Conservation (phyloP, 2,888 invertebrate species). For the Drosophila villosipedis region DNA sequence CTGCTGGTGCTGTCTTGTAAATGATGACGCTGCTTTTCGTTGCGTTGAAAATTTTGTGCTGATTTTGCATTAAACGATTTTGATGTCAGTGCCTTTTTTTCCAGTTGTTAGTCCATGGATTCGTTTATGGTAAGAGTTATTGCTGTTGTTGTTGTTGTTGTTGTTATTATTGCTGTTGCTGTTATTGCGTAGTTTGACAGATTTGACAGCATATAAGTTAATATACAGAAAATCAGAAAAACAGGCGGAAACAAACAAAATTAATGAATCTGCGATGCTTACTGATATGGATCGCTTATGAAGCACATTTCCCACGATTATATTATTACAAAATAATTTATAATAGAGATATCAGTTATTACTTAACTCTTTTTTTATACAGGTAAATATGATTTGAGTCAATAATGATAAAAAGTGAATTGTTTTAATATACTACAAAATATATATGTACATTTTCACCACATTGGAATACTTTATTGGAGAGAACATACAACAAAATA, state of each 20-base stretch:
- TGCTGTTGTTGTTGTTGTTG: constrained; percentile 16
- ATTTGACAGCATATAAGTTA: constrained; percentile 69
- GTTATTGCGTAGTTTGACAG: constrained; percentile 76
- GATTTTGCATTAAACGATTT: constrained; percentile 72
- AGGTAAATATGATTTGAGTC: background rate
- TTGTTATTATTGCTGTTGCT: constrained; percentile 31
- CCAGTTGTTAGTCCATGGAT: constrained; percentile 27
- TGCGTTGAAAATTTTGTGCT: constrained; percentile 73
- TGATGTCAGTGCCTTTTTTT: constrained; percentile 56
- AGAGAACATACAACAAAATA: background rate
- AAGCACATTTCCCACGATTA: background rate
- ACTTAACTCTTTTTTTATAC: background rate
- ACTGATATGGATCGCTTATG: background rate
- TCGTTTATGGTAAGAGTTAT: constrained; percentile 19
- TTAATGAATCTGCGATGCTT: constrained; percentile 27
- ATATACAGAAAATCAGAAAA: constrained; percentile 23
- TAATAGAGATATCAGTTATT: background rate
- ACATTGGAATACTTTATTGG: background rate
- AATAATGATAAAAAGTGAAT: background rate
- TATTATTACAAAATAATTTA: background rate
- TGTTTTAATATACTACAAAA: background rate
- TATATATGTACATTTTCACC: background rate
- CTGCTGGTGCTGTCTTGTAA: constrained; percentile 58
- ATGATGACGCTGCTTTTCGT: constrained; percentile 80
- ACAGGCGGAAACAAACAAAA: constrained; percentile 21